These are phyloP conservation scores for Macrostomum lignano DNA, from an alignment of 1,140 invertebrate genomes.

Conservation along the genomic window DNA sequence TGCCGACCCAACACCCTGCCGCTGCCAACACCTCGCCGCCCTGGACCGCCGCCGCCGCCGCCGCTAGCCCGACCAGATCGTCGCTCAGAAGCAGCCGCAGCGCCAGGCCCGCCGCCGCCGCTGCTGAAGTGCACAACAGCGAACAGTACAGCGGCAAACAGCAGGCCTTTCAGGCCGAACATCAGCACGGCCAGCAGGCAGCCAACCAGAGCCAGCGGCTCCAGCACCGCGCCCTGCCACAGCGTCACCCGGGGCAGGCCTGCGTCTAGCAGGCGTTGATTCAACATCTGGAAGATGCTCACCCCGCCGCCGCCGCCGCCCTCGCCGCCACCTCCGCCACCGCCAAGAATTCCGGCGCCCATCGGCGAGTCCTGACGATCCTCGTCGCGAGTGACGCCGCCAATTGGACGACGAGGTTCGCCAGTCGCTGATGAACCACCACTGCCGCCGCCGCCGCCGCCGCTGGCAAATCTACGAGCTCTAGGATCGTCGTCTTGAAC, in stretches of 20 bases:
- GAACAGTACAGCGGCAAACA: conserved; percentile 13
- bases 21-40: too few relatives aligned
- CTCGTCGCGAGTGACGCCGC: too few relatives aligned
- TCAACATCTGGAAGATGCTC: conserved; percentile 12
- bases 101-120: conserved; percentile 7
- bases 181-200: conserved; percentile 12
- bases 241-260: conserved; percentile 12
- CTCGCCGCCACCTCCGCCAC: neutral
- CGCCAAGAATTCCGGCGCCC: too few relatives aligned
- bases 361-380: too few relatives aligned
- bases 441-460: too few relatives aligned
- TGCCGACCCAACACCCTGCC: too few relatives aligned
- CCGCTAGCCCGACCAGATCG: too few relatives aligned
- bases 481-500: conserved; percentile 14
- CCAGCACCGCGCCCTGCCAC: conserved; percentile 11
- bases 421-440: too few relatives aligned
- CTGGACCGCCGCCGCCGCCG: too few relatives aligned
- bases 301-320: conserved; percentile 8
- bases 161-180: conserved; percentile 12
- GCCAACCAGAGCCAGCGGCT: conserved; percentile 13
- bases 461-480: too few relatives aligned
- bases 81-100: conserved; percentile 7
- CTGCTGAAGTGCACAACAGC: conserved; percentile 11
- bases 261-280: conserved; percentile 10
- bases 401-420: too few relatives aligned